Evolutionary conservation across 2,888 invertebrate genomes (phyloP).

Genomic region (Dolichomitus sp.): DNA sequence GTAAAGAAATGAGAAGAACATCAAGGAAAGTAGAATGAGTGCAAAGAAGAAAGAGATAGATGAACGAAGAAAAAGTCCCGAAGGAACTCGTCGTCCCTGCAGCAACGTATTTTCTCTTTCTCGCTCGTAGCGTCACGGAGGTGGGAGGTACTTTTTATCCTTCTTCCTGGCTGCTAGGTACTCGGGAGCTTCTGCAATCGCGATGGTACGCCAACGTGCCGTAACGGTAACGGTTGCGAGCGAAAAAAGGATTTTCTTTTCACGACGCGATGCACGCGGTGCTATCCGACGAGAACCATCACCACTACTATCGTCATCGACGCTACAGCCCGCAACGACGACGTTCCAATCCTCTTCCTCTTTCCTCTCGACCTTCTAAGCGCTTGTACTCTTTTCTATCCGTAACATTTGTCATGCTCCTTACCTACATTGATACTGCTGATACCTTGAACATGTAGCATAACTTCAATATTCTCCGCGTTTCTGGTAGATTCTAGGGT

Average conservation of each 20-base stretch:
- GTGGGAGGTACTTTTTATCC: constrained; percentile 49
- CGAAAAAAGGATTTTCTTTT: constrained; percentile 72
- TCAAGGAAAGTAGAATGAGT: constrained; percentile 47
- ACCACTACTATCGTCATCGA: constrained; percentile 32
- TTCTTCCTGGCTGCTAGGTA: constrained; percentile 58
- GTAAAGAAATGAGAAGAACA: constrained; percentile 36
- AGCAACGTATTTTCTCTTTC: constrained; percentile 39
- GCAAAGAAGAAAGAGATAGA: constrained; percentile 28
- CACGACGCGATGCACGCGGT: constrained; percentile 47
- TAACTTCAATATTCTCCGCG: too few species aligned
- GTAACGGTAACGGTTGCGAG: constrained; percentile 73
- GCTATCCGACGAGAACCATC: constrained; percentile 29
- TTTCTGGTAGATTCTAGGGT: too few species aligned
- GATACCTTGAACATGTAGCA: constrained; percentile 14
- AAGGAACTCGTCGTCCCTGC: constrained; percentile 53
- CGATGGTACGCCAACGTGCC: constrained; percentile 69
- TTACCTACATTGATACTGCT: not conserved
- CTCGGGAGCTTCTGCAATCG: constrained; percentile 69
- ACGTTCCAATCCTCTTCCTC: constrained; percentile 43
- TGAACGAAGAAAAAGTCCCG: constrained; percentile 47
- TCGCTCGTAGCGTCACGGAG: constrained; percentile 12
- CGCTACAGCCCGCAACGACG: constrained; percentile 28
- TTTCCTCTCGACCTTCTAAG: constrained; percentile 27
- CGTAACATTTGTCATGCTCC: constrained; percentile 17
- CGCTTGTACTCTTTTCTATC: constrained; percentile 17